Evolutionary conservation across 2,888 invertebrate genomes (phyloP).

Genomic region (Dryocosmus kuriphilus): DNA sequence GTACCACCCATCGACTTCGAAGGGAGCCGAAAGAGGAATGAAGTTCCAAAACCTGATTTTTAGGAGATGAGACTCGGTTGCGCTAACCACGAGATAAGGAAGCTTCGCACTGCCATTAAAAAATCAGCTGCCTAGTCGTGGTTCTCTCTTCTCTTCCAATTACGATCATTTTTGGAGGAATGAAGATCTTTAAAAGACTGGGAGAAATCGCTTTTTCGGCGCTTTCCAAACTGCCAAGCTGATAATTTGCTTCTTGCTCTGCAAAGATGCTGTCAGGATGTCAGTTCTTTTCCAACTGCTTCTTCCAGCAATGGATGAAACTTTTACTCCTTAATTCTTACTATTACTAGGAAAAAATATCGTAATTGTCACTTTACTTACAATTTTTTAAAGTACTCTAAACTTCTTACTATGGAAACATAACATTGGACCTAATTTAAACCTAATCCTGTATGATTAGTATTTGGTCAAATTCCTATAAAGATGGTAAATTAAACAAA

Average conservation of each 20-base stretch:
- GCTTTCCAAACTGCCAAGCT: conserved; percentile 26
- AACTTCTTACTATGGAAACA: not conserved
- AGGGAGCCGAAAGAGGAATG: conserved; percentile 29
- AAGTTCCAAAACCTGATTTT: conserved; percentile 36
- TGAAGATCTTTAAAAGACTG: conserved; percentile 38
- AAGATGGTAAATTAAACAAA: not conserved
- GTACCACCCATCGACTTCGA: conserved; percentile 31
- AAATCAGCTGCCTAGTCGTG: conserved; percentile 59
- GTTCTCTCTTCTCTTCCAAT: conserved; percentile 50
- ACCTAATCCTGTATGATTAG: not conserved
- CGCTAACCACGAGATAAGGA: conserved; percentile 45
- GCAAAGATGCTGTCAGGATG: conserved; percentile 15
- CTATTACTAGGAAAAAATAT: conserved; percentile 15
- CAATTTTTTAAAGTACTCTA: conserved; percentile 9
- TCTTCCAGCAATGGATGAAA: conserved; percentile 19
- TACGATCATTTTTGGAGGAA: conserved; percentile 15
- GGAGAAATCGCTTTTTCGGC: conserved; percentile 27
- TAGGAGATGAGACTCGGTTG: conserved; percentile 34
- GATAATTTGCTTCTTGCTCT: conserved; percentile 34
- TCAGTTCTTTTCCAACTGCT: conserved; percentile 12
- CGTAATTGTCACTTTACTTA: conserved; percentile 9
- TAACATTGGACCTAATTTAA: not conserved
- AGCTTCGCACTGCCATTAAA: conserved; percentile 42
- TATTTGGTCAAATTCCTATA: not conserved
- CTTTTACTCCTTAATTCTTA: conserved; percentile 21